Evolutionary conservation across 1,140 invertebrate species (phyloP), one percentile per base, ranked within the genome.

Genomic region (Lucilia sericata): DNA sequence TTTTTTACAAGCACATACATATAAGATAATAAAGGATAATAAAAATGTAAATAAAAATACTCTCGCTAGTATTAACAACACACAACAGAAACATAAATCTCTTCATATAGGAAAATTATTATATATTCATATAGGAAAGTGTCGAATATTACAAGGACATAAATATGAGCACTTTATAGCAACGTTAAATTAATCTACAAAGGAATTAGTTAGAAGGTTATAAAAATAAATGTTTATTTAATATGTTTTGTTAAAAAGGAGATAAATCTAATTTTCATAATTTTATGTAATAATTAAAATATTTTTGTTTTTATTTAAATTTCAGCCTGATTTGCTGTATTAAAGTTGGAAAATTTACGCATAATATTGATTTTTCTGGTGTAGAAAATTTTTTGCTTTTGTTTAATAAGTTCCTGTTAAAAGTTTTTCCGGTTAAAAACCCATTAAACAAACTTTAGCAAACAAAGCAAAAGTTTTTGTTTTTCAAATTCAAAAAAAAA

Each of bases 341-440:
- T 80, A 80, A 80, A 80, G 42, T 25, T 19, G 9, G 51, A 42
- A 78, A 80, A 49, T 80, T n/a, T 80, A 80, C 76, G 76, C 76
- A 80, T 51, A 80, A 25, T 80, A 80, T 80, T 80, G 76, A 80
- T 80, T 80, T 80, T 80, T 25, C 3, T 70, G 0, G 14, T 70
- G 19, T 25, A 25, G 25, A 70, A 42, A 2, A 42, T 42, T 42
- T 42, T 42, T 42, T 42, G 42, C 19, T 21, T 25, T 25, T 55
- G 65, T 70, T 70, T 55, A 55, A 7, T 7, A 47, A 36, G 76
- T 30, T 60, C 14, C 42, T 21, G 82, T 65, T 81, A 74, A 84
- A 84, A 74, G 80, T 84, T 82, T 51, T 85, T 85, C 84, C 82
- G 82, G 84, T 85, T 85, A 85, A 83, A 85, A 85, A 83, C 84